phyloP scores from a whole-genome alignment of 2,888 invertebrate genomes.

The Idaea aversata region DNA sequence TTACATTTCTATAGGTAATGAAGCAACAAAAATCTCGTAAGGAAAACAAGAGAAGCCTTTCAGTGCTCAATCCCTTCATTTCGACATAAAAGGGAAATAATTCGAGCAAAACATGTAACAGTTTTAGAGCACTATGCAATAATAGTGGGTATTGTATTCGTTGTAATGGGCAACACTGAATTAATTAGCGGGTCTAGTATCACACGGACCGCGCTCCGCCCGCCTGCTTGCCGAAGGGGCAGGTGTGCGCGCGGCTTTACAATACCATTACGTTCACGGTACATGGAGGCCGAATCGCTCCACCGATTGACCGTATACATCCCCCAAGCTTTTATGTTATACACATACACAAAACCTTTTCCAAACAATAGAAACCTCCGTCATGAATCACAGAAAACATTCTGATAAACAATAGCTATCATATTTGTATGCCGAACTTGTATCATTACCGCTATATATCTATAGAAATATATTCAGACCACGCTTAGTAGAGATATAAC shows the following conservation, averaged over 20 bases:
- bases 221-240: conserved; percentile 34
- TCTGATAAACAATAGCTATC: conserved; percentile 32
- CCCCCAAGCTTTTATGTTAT: conserved; percentile 31
- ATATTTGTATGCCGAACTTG: conserved; percentile 38
- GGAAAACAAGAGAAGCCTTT: conserved; percentile 34
- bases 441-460: conserved; percentile 39
- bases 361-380: conserved; percentile 36
- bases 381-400: conserved; percentile 27
- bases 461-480: conserved; percentile 51
- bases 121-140: conserved; percentile 48
- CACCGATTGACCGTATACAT: conserved; percentile 57
- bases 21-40: conserved; percentile 32
- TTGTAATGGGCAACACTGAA: conserved; percentile 62
- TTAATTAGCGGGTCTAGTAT: conserved; percentile 67
- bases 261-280: conserved; percentile 59
- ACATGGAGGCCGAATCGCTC: conserved; percentile 50
- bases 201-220: conserved; percentile 30
- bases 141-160: conserved; percentile 58
- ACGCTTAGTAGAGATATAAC: conserved; percentile 56
- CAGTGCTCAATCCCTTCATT: conserved; percentile 42
- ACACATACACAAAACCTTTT: conserved; percentile 32
- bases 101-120: conserved; percentile 46
- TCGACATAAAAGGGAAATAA: conserved; percentile 47
- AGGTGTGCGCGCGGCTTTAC: conserved; percentile 69
- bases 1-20: conserved; percentile 27